Percentiles rank a stretch among this genome's conserved stretches.
Evolutionary conservation across 2,113 vertebrate genomes (phyloP).

Genomic region (Heliornis fulica): DNA sequence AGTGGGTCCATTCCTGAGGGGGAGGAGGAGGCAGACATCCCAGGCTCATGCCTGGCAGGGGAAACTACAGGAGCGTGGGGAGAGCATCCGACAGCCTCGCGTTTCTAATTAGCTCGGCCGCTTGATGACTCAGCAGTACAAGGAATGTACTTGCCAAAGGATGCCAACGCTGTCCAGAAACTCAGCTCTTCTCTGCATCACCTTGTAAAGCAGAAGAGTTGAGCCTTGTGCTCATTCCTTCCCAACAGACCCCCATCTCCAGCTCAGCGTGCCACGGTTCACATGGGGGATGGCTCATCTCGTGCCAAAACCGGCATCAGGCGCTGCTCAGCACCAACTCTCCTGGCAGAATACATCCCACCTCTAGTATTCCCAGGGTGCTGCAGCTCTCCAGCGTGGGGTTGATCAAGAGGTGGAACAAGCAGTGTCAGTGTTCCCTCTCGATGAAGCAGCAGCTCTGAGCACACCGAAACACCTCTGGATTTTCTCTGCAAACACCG

Average conservation of each 20-base stretch:
- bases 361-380: neutral
- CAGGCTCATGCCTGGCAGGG: accelerated
- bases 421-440: accelerated
- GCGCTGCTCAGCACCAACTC: neutral
- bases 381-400: neutral
- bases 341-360: accelerated
- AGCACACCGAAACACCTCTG: neutral
- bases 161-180: neutral
- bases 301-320: accelerated
- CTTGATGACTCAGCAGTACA: neutral
- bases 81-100: neutral
- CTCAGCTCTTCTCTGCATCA: accelerated
- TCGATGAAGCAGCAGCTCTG: neutral
- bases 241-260: neutral
- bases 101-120: neutral
- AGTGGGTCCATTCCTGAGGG: accelerated
- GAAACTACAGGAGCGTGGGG: neutral
- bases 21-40: neutral
- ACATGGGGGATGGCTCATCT: accelerated
- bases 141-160: neutral
- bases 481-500: neutral
- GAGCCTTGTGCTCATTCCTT: neutral
- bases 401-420: neutral
- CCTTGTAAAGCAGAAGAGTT: accelerated
- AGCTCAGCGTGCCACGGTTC: neutral